These are phyloP conservation scores for Melipona beecheii DNA, from an alignment of 2,888 invertebrate species.

Conservation along the genomic window DNA sequence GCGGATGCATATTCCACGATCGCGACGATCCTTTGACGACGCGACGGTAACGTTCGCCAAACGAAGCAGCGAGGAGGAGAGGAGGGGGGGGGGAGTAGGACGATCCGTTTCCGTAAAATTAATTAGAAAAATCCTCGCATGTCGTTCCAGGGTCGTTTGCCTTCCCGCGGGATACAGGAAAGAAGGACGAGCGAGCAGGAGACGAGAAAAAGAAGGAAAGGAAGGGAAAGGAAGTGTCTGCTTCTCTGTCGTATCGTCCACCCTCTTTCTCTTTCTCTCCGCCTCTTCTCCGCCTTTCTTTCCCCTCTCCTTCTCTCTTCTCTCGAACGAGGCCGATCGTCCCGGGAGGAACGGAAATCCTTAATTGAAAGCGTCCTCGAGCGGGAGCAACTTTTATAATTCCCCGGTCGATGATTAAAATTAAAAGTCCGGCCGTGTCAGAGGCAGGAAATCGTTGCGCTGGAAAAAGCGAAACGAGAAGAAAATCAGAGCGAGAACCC, in stretches of 20 bases:
- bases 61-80: too few relatives aligned
- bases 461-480: constrained; percentile 68
- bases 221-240: neutral
- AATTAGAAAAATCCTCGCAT: constrained; percentile 64
- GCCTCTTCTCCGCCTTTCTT: too few relatives aligned
- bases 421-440: constrained; percentile 78
- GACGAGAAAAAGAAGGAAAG: constrained; percentile 3
- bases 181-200: neutral
- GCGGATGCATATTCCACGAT: neutral
- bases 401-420: constrained; percentile 79
- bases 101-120: constrained; percentile 42
- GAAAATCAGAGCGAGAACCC: constrained; percentile 57
- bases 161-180: constrained; percentile 32
- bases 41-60: constrained; percentile 15
- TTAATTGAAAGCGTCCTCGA: constrained; percentile 80
- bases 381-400: constrained; percentile 76
- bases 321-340: constrained; percentile 71
- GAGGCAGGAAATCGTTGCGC: constrained; percentile 71
- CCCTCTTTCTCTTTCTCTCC: constrained; percentile 20
- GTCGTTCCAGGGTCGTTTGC: constrained; percentile 37
- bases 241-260: constrained; percentile 33
- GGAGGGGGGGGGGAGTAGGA: neutral
- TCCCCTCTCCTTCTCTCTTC: neutral
- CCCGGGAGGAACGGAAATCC: constrained; percentile 76
- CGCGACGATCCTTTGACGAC: neutral